Evolutionary conservation across 2,797 vertebrate species (phyloP).

Genomic region (Scleropages formosus): DNA sequence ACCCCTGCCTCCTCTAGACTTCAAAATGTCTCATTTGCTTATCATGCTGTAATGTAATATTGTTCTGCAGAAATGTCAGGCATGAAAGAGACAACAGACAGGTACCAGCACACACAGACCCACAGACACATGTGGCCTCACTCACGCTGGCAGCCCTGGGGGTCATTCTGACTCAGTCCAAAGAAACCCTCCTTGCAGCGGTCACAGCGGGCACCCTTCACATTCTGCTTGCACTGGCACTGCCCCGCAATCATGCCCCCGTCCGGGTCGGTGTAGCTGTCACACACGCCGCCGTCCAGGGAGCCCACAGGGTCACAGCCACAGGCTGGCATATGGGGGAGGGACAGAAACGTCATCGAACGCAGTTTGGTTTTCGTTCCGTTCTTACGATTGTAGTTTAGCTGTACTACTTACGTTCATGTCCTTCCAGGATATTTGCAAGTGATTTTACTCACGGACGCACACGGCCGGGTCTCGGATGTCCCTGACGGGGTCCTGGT

Average conservation of each 20-base stretch:
- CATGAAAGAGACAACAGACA: not conserved
- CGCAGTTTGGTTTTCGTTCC: too few species aligned
- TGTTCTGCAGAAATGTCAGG: not conserved
- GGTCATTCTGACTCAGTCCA: constrained; percentile 75
- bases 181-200: constrained; percentile 75
- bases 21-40: too few species aligned
- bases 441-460: constrained; percentile 62
- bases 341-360: too few species aligned
- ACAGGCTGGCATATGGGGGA: constrained; percentile 61
- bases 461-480: constrained; percentile 69
- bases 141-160: constrained; percentile 78
- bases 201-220: constrained; percentile 75
- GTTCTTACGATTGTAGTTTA: not conserved
- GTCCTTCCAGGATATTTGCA: not conserved
- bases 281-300: constrained; percentile 76
- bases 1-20: too few species aligned
- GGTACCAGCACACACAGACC: not conserved
- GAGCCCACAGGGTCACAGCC: constrained; percentile 83
- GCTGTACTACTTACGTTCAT: not conserved
- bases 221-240: constrained; percentile 79
- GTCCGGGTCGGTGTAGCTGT: constrained; percentile 71
- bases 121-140: constrained; percentile 27
- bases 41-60: too few species aligned
- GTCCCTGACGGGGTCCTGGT: constrained; percentile 65
- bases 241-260: constrained; percentile 77